Conservation (phyloP, 2,888 invertebrate species). For the Rotaria magnacalcarata region DNA sequence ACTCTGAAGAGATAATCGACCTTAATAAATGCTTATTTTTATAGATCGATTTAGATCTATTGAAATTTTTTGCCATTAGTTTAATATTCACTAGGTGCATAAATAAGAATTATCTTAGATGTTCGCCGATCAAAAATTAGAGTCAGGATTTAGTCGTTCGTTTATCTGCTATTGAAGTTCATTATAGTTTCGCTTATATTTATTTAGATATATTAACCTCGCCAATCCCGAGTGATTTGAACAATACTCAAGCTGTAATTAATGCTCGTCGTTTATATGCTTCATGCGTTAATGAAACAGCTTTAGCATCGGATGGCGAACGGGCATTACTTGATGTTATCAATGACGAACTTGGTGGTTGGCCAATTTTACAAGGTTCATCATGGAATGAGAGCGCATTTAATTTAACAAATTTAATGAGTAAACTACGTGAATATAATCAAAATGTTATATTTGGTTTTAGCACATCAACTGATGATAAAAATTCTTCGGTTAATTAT, state of each 20-base stretch:
- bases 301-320: not conserved
- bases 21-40: too few relatives aligned
- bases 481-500: slow-evolving; percentile 67
- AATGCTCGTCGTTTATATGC: slow-evolving; percentile 41
- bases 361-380: slow-evolving; percentile 4
- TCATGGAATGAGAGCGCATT: not conserved
- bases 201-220: slow-evolving; percentile 38
- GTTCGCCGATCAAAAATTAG: too few relatives aligned
- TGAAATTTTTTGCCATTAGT: too few relatives aligned
- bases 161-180: too few relatives aligned
- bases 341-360: slow-evolving; percentile 42
- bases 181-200: not conserved
- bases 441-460: slow-evolving; percentile 34
- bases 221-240: not conserved
- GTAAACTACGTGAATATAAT: slow-evolving; percentile 34
- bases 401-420: not conserved
- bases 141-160: too few relatives aligned
- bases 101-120: too few relatives aligned
- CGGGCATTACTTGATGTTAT: not conserved
- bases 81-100: too few relatives aligned
- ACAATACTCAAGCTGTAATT: slow-evolving; percentile 58
- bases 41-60: too few relatives aligned
- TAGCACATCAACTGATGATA: slow-evolving; percentile 68
- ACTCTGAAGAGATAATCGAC: too few relatives aligned
- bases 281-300: slow-evolving; percentile 39